Evolutionary conservation across 2,888 invertebrate genomes (phyloP).

Genomic region (Hirtodrosophila duncani): DNA sequence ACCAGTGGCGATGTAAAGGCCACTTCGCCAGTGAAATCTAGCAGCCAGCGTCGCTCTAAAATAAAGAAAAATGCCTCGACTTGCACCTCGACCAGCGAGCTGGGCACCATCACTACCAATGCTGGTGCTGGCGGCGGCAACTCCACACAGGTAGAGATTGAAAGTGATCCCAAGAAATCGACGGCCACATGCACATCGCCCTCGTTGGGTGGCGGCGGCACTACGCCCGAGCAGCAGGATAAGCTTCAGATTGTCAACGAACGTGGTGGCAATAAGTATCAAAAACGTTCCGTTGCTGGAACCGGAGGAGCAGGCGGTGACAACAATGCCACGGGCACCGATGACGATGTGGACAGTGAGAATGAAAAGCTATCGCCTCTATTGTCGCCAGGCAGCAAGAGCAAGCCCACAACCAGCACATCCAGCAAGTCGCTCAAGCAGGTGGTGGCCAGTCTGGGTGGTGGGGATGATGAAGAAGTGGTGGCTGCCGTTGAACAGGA

Average conservation of each 20-base stretch:
- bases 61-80: conserved; percentile 74
- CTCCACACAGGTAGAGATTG: conserved; percentile 47
- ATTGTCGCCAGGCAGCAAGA: conserved; percentile 77
- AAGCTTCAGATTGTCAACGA: conserved; percentile 83
- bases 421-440: conserved; percentile 55
- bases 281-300: conserved; percentile 39
- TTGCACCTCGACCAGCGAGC: conserved; percentile 63
- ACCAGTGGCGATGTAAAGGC: conserved; percentile 63
- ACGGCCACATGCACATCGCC: conserved; percentile 25
- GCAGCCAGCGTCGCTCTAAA: conserved; percentile 72
- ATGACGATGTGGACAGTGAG: conserved; percentile 87
- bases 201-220: conserved; percentile 16
- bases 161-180: conserved; percentile 45
- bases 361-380: conserved; percentile 89
- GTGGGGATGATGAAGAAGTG: conserved; percentile 13
- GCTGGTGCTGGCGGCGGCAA: conserved; percentile 16
- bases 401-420: conserved; percentile 43
- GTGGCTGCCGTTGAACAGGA: conserved; percentile 25
- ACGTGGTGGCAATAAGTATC: conserved; percentile 75
- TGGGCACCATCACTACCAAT: conserved; percentile 8
- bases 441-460: conserved; percentile 38
- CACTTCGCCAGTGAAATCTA: conserved; percentile 75
- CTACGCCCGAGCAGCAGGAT: conserved; percentile 73
- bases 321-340: conserved; percentile 37
- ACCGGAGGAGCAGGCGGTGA: conserved; percentile 21